These are phyloP conservation scores for Lycorma delicatula DNA, from an alignment of 1,140 invertebrate genomes.

Conservation along the genomic window DNA sequence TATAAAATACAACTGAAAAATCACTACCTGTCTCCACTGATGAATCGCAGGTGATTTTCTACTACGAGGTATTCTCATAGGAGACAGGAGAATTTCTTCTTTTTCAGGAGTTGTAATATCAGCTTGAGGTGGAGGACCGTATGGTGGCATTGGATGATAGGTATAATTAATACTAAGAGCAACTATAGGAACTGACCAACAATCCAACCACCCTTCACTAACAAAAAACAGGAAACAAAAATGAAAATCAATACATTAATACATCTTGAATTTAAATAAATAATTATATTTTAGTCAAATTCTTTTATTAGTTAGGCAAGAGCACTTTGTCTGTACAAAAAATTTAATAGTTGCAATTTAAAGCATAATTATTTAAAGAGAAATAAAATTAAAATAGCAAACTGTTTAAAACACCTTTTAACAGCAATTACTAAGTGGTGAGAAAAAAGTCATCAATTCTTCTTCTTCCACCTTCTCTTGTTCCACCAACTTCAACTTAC, in stretches of 20 bases:
- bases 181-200: constrained; percentile 90
- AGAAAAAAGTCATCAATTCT: no score
- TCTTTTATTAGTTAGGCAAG: no score
- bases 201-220: constrained; percentile 84
- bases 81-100: constrained; percentile 84
- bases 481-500: no score
- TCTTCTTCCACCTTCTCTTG: no score
- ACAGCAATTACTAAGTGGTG: no score
- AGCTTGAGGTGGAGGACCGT: constrained; percentile 77
- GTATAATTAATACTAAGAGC: constrained; percentile 82
- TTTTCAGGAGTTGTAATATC: constrained; percentile 89
- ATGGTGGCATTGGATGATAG: constrained; percentile 82
- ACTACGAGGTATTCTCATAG: constrained; percentile 77
- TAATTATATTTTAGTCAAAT: constrained; percentile 8
- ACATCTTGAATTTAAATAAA: constrained; percentile 8
- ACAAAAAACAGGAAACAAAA: constrained; percentile 14
- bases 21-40: constrained; percentile 48
- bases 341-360: no score
- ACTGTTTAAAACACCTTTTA: no score
- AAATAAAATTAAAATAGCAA: no score
- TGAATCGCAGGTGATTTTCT: constrained; percentile 55
- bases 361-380: no score
- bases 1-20: no score
- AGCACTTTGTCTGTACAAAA: no score
- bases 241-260: constrained; percentile 28